Evolutionary conservation across 2,888 invertebrate genomes (phyloP).

Genomic region (Phyto melanocephala): DNA sequence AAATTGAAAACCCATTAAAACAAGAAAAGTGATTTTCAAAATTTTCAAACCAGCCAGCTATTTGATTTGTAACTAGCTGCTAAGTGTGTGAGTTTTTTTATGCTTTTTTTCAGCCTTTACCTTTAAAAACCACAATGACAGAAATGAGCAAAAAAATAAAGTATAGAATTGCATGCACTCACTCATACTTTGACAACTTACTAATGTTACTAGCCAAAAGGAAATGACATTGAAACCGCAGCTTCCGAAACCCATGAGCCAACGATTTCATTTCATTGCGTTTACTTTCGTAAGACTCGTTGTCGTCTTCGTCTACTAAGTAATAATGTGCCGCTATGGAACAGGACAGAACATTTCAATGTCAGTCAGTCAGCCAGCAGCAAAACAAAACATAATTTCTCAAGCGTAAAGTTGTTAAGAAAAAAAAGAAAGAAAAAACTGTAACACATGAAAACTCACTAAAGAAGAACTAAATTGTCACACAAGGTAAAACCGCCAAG

Average conservation of each 20-base stretch:
- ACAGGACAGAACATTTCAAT: slow-evolving; percentile 63
- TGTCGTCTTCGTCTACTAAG: background rate
- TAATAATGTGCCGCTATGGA: slow-evolving; percentile 42
- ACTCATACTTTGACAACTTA: slow-evolving; percentile 48
- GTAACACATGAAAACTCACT: slow-evolving; percentile 27
- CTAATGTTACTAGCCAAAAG: slow-evolving; percentile 62
- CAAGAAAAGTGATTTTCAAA: slow-evolving; percentile 1
- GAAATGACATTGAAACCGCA: slow-evolving; percentile 72
- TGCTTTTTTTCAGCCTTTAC: slow-evolving; percentile 7
- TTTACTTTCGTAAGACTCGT: slow-evolving; percentile 43
- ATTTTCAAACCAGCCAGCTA: background rate
- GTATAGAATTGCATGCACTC: slow-evolving; percentile 47
- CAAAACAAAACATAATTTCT: slow-evolving; percentile 37
- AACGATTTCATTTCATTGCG: slow-evolving; percentile 57
- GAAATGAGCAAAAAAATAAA: slow-evolving; percentile 7
- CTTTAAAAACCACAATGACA: slow-evolving; percentile 13
- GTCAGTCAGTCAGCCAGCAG: slow-evolving; percentile 39
- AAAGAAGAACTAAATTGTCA: slow-evolving; percentile 59
- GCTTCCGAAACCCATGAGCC: slow-evolving; percentile 77
- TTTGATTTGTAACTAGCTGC: background rate
- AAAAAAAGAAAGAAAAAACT: slow-evolving; percentile 7
- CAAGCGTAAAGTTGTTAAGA: slow-evolving; percentile 60
- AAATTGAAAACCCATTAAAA: slow-evolving; percentile 62
- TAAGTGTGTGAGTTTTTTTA: background rate
- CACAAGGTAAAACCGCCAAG: slow-evolving; percentile 51